Conservation (phyloP, 2,113 vertebrate genomes). For the Apteryx owenii region DNA sequence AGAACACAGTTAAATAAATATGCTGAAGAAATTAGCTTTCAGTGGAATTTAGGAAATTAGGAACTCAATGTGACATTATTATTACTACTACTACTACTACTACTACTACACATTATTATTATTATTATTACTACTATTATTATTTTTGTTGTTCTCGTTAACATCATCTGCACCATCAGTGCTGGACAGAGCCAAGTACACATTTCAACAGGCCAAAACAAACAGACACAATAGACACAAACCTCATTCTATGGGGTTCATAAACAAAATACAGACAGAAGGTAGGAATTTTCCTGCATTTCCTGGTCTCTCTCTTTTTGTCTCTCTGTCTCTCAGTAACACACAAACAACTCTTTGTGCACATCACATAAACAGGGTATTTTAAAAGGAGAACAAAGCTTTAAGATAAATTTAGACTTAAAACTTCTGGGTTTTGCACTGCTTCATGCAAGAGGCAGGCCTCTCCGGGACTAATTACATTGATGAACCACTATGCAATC, state of each 20-base stretch:
- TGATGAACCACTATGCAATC: not conserved
- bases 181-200: not conserved
- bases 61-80: not conserved
- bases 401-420: not conserved
- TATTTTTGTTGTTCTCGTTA: not conserved
- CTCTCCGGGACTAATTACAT: not conserved
- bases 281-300: not conserved
- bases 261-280: slow-evolving; percentile 5
- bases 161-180: not conserved
- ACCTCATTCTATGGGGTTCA: not conserved
- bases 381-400: not conserved
- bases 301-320: not conserved
- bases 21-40: not conserved
- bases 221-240: not conserved
- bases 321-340: not conserved
- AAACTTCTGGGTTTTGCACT: not conserved
- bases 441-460: not conserved
- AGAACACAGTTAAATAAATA: slow-evolving; percentile 55
- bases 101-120: not conserved
- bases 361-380: not conserved
- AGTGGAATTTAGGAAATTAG: not conserved
- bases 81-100: not conserved
- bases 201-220: not conserved
- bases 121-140: not conserved
- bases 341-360: not conserved